Percentiles rank a stretch among this genome's conserved stretches.
phyloP scores from a whole-genome alignment of 1,140 invertebrate genomes.

The Chelonus insularis region DNA sequence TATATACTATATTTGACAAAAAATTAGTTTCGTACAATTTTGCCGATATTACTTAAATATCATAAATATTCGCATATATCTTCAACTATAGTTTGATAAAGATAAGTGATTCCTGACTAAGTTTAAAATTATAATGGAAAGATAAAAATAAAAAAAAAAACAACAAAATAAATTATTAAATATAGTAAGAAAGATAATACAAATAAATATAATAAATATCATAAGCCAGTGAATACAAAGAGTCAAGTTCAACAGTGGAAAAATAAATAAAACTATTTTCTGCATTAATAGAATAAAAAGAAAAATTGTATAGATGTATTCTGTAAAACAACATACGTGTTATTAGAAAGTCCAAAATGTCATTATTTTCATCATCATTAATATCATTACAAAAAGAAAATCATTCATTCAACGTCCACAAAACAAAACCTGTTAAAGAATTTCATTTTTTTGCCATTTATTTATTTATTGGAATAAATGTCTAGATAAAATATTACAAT shows the following conservation, averaged over 20 bases:
- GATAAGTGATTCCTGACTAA: conserved; percentile 32
- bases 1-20: conserved; percentile 31
- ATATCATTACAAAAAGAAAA: conserved; percentile 2
- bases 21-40: conserved; percentile 46
- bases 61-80: conserved; percentile 25
- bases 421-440: conserved; percentile 32
- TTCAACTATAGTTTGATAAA: conserved; percentile 41
- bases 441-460: conserved; percentile 42
- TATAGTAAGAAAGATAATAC: conserved; percentile 25
- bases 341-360: too few relatives aligned
- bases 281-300: conserved; percentile 40
- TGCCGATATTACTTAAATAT: conserved; percentile 29
- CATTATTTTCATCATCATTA: too few relatives aligned
- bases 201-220: conserved; percentile 28
- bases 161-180: conserved; percentile 22
- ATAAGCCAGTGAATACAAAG: too few relatives aligned
- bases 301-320: not conserved
- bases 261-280: conserved; percentile 47
- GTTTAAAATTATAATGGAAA: conserved; percentile 24
- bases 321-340: too few relatives aligned
- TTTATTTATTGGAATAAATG: conserved; percentile 46
- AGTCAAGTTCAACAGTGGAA: conserved; percentile 15
- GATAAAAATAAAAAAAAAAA: conserved; percentile 14
- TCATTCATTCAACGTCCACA: conserved; percentile 42
- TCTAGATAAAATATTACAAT: conserved; percentile 43